These are phyloP conservation scores for Dermolepida albohirtum DNA, from an alignment of 2,888 invertebrate genomes.

Conservation along the genomic window DNA sequence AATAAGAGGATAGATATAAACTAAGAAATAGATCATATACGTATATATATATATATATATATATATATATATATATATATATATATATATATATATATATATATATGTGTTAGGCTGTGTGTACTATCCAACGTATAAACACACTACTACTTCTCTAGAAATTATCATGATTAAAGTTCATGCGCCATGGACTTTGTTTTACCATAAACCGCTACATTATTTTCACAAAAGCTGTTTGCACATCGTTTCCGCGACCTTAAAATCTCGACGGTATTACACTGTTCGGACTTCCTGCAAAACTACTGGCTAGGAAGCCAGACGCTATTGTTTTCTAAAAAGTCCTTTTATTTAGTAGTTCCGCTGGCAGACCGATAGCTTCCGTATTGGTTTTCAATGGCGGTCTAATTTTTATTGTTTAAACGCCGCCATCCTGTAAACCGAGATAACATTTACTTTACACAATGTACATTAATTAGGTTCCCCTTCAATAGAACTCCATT, in stretches of 20 bases:
- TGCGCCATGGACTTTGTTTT: conserved; percentile 19
- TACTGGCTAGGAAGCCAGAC: conserved; percentile 34
- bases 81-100: no score
- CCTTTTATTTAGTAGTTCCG: conserved; percentile 4
- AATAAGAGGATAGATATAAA: no score
- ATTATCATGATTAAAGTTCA: conserved; percentile 13
- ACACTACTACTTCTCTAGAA: not conserved
- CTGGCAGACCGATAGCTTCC: conserved; percentile 14
- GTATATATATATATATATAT: no score
- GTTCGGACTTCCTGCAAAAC: conserved; percentile 32
- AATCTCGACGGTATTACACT: conserved; percentile 24
- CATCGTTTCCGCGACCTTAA: conserved; percentile 38
- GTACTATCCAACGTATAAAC: no score
- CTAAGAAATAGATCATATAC: no score
- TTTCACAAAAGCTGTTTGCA: conserved; percentile 37
- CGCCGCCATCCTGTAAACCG: conserved; percentile 2
- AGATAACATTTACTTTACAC: conserved; percentile 8
- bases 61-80: no score
- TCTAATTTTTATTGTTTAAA: conserved; percentile 14
- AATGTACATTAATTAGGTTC: no score
- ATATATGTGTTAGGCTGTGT: no score
- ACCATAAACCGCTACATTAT: conserved; percentile 21
- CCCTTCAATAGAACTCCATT: no score
- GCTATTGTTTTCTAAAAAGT: conserved; percentile 32
- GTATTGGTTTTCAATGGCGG: conserved; percentile 1